These are phyloP conservation scores for Morpho deidamia DNA, from an alignment of 2,888 invertebrate genomes.

Conservation along the genomic window DNA sequence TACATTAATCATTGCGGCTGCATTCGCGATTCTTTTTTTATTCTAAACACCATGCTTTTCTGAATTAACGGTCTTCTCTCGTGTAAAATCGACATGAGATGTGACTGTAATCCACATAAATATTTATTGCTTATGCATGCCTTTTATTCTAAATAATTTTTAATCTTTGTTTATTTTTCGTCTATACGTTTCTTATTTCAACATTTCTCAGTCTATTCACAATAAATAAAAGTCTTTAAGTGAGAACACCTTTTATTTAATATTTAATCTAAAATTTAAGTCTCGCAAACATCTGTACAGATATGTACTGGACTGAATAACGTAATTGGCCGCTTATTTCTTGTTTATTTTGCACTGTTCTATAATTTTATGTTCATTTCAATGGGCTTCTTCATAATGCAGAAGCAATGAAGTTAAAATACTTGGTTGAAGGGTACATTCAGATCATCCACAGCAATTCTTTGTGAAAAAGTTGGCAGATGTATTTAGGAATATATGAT, in stretches of 20 bases:
- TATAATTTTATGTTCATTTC: constrained; percentile 28
- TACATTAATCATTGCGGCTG: constrained; percentile 68
- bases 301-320: no score
- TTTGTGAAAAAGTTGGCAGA: constrained; percentile 44
- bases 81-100: neutral
- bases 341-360: constrained; percentile 27
- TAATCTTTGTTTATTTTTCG: constrained; percentile 24
- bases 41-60: constrained; percentile 13
- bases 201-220: no score
- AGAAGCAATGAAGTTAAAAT: constrained; percentile 62
- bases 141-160: constrained; percentile 30
- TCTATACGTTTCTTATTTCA: constrained; percentile 12
- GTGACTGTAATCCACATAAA: no score
- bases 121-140: constrained; percentile 28
- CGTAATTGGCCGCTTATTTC: constrained; percentile 12
- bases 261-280: no score
- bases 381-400: constrained; percentile 60
- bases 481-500: constrained; percentile 13
- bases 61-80: neutral
- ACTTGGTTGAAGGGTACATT: constrained; percentile 1
- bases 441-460: constrained; percentile 66
- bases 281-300: no score
- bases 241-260: no score
- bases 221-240: no score
- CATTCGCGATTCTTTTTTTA: constrained; percentile 43